Percentiles rank a stretch among this genome's conserved stretches.
Evolutionary conservation across 2,888 invertebrate genomes (phyloP).

Genomic region (Lissonota sp.): DNA sequence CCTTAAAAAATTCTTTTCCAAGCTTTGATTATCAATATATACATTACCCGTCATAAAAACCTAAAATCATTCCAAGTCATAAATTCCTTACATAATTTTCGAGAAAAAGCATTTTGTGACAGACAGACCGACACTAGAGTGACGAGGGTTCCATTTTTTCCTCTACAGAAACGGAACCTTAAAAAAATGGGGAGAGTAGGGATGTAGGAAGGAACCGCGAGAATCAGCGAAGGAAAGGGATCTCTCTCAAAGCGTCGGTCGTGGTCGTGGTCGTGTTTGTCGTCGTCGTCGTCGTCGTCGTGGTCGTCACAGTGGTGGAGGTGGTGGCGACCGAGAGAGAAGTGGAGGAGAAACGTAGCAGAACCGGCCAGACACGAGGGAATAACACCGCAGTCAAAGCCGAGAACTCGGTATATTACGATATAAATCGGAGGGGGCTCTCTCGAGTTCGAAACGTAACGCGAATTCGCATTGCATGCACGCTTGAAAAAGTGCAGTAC

Average conservation of each 20-base stretch:
- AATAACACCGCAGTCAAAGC: conserved; percentile 66
- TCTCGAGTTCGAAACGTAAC: conserved; percentile 19
- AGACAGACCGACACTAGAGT: too few relatives aligned
- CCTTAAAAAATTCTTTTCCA: too few relatives aligned
- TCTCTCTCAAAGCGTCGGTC: conserved; percentile 3
- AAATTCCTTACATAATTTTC: too few relatives aligned
- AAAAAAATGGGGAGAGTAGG: conserved; percentile 19
- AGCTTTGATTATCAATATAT: too few relatives aligned
- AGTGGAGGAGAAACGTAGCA: conserved; percentile 53
- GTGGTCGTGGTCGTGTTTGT: conserved; percentile 11
- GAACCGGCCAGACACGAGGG: conserved; percentile 65
- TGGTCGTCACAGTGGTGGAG: conserved; percentile 34
- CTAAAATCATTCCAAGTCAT: too few relatives aligned
- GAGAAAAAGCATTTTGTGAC: too few relatives aligned
- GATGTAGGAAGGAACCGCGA: conserved; percentile 41
- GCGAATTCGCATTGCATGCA: background rate
- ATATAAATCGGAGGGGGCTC: conserved; percentile 24
- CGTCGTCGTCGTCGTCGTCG: conserved; percentile 20
- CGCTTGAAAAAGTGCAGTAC: too few relatives aligned
- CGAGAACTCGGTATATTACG: conserved; percentile 65
- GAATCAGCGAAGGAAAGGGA: conserved; percentile 55
- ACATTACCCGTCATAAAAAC: too few relatives aligned
- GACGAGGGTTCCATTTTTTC: too few relatives aligned
- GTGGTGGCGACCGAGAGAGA: conserved; percentile 41
- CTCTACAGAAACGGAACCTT: too few relatives aligned